phyloP scores from a whole-genome alignment of 1,140 invertebrate genomes.

The Liolophura sinensis region DNA sequence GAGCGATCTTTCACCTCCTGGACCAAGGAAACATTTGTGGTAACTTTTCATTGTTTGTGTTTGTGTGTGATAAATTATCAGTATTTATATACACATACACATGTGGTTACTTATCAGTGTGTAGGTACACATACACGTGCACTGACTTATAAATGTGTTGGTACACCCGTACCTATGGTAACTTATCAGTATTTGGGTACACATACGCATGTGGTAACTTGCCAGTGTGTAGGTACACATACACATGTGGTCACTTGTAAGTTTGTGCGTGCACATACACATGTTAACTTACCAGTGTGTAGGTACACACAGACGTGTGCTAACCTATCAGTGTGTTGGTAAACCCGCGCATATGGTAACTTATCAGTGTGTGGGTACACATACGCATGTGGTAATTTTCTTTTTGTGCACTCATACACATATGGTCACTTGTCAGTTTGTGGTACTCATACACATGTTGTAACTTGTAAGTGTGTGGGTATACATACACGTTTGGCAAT shows the following conservation, averaged over 20 bases:
- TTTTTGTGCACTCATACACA: no score
- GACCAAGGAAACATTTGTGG: conserved; percentile 62
- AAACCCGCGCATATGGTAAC: no score
- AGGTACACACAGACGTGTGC: background rate
- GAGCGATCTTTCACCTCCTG: conserved; percentile 90
- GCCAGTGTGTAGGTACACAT: background rate
- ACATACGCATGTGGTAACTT: background rate
- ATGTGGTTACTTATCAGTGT: background rate
- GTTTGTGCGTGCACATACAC: background rate
- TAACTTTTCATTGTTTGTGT: background rate
- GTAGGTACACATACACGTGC: background rate
- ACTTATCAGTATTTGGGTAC: background rate
- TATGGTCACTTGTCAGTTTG: no score
- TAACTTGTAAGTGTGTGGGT: no score
- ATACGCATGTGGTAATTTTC: no score
- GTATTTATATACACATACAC: background rate
- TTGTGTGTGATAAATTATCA: no score
- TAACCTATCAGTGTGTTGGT: no score
- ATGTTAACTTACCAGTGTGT: background rate
- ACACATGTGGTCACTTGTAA: background rate
- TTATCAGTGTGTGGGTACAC: no score
- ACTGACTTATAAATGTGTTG: background rate
- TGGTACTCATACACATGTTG: no score
- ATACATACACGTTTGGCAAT: no score
- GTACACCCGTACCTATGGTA: background rate